A percentile compares a stretch with the other conserved stretches of the same genome.
phyloP scores from a whole-genome alignment of 2,113 vertebrate species.

The Coregonus clupeaformis region DNA sequence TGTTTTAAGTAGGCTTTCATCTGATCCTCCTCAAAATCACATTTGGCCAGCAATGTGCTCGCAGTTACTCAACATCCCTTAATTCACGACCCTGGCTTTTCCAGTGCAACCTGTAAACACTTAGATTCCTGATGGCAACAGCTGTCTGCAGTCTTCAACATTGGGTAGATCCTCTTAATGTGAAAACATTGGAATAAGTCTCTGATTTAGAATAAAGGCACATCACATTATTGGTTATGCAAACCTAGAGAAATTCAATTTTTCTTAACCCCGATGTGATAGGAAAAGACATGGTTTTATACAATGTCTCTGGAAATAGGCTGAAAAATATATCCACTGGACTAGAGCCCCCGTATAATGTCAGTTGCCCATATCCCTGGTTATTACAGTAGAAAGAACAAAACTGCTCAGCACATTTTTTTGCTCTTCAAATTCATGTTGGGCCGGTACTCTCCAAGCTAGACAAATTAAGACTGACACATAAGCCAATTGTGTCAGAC shows the following conservation, averaged over 20 bases:
- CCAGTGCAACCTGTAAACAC: background rate
- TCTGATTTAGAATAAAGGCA: background rate
- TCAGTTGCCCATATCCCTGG: background rate
- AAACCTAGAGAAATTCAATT: background rate
- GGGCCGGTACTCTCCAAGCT: constrained; percentile 8
- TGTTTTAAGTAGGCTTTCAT: background rate
- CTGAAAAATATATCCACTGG: background rate
- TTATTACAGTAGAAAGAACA: constrained; percentile 25
- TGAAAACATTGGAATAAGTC: background rate
- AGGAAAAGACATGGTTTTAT: background rate
- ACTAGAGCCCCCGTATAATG: background rate
- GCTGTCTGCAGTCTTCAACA: background rate
- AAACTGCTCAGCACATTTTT: constrained; percentile 22
- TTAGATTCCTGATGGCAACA: background rate
- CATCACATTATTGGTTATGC: background rate
- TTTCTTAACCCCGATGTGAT: background rate
- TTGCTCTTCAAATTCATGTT: background rate
- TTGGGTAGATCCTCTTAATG: too few relatives aligned
- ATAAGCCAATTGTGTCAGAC: constrained; percentile 54
- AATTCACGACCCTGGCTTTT: background rate
- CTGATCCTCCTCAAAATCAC: background rate
- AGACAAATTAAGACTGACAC: constrained; percentile 57
- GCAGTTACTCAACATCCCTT: background rate
- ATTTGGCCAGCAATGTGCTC: background rate
- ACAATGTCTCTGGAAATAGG: background rate